Base-by-base conservation (phyloP, 2,113 vertebrate genomes). In the Stictonetta naevosa region DNA sequence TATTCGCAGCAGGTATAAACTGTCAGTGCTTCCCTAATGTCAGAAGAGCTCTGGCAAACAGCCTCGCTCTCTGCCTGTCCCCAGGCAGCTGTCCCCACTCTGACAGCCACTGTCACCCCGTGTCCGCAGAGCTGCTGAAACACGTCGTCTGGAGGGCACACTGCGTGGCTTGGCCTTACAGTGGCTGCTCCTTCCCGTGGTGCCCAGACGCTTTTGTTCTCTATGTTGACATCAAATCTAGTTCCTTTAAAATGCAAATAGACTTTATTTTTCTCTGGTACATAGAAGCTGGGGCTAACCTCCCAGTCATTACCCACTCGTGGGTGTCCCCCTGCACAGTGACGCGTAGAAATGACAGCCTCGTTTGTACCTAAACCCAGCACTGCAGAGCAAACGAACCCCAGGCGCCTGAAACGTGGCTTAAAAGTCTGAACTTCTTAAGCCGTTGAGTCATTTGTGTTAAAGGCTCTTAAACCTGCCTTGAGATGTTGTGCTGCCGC, bases 301-400 rank as follows among this genome's bases (percentile, higher is more conserved):
- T 75, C 73, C 50, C 17, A n/a, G 13, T 48, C 13, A 1, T 44
- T 60, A 20, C 53, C 23, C 0, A 0, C 31, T 34, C 28, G 44
- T 23, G 36, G 59, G n/a, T 6, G 42, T 81, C 69, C 16, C 17
- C 33, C 58, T 13, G 56, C 2, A 1, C 63, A 7, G 7, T 55
- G 82, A 58, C 74, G 1, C 62, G 74, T 58, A 23, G 0, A 26
- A 55, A 4, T 20, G 50, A 11, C 12, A 26, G 18, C 34, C 42
- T 53, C 74, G 23, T 53, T 75, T 67, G 15, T 22, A 55, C 46
- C 71, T 21, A 9, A 68, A 60, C 42, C 42, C 55, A 36, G 55
- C 0, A 0, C 50, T 34, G 28, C 13, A 18, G n/a, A 29, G 28
- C 0, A 0, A 62, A 7, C 0, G 8, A 67, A 55, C 60, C 31